Conservation (phyloP, 2,888 invertebrate genomes). For the Entomobrya multifasciata region DNA sequence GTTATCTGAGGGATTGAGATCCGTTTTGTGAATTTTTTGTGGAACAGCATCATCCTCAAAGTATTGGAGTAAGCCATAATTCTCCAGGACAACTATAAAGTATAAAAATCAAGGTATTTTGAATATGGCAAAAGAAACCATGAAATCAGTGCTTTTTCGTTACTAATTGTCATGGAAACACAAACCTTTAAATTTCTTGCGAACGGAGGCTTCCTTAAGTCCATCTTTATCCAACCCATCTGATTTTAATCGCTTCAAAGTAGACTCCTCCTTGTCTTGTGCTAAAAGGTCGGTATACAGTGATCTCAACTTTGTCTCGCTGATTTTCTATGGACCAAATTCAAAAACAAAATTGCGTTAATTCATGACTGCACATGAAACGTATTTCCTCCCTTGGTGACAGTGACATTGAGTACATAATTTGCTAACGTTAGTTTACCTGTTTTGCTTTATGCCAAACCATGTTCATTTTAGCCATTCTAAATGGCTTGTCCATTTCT, state of each 20-base stretch:
- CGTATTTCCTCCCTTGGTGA: too few relatives aligned
- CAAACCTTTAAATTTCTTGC: slow-evolving; percentile 89
- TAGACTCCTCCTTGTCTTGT: slow-evolving; percentile 95
- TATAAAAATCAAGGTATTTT: neutral
- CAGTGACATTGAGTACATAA: too few relatives aligned
- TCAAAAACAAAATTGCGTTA: neutral
- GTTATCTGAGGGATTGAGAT: slow-evolving; percentile 83
- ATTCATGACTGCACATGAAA: neutral
- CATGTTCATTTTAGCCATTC: slow-evolving; percentile 94
- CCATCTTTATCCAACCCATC: slow-evolving; percentile 95
- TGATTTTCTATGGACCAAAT: slow-evolving; percentile 86
- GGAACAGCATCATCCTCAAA: slow-evolving; percentile 86
- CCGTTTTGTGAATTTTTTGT: slow-evolving; percentile 83
- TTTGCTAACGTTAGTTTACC: too few relatives aligned
- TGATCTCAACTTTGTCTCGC: slow-evolving; percentile 91
- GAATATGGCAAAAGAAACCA: neutral
- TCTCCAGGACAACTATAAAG: slow-evolving; percentile 86
- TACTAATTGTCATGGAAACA: too few relatives aligned
- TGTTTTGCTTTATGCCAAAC: slow-evolving; percentile 95
- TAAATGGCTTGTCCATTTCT: slow-evolving; percentile 90
- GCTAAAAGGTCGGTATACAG: slow-evolving; percentile 93
- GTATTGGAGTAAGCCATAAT: slow-evolving; percentile 90
- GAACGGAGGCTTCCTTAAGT: slow-evolving; percentile 88
- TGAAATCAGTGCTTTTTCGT: neutral
- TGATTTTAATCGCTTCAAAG: slow-evolving; percentile 89